Percentiles rank a stretch among this genome's conserved stretches.
Conservation (phyloP, 2,113 vertebrate genomes). For the Microtus ochrogaster region DNA sequence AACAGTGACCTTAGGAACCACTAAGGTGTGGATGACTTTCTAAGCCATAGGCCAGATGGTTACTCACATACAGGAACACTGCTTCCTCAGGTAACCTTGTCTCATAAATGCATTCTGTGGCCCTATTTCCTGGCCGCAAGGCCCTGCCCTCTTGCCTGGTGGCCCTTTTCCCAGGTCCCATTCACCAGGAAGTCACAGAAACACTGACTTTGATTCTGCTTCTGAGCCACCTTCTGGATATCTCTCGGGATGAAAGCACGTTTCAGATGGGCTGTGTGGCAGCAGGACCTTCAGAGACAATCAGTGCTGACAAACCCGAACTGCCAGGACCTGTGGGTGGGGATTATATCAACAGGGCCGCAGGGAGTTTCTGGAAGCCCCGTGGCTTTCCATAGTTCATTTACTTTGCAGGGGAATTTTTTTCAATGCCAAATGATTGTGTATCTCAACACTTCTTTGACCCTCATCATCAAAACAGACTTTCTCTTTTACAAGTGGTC, state of each 20-base stretch:
- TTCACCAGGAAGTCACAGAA: fast-evolving
- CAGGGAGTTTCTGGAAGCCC: fast-evolving
- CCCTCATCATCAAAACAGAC: neutral
- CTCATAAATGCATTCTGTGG: fast-evolving
- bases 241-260: neutral
- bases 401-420: neutral
- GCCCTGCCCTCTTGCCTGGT: too few relatives aligned
- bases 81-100: too few relatives aligned
- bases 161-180: neutral
- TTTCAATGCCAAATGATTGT: neutral
- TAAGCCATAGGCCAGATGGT: fast-evolving
- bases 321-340: fast-evolving
- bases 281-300: too few relatives aligned
- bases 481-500: neutral
- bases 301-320: fast-evolving
- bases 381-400: neutral
- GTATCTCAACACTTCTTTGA: too few relatives aligned
- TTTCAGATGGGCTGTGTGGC: neutral
- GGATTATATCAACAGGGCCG: fast-evolving
- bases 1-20: fast-evolving
- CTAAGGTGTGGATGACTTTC: too few relatives aligned
- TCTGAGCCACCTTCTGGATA: neutral
- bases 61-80: fast-evolving
- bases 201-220: fast-evolving
- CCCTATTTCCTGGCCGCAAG: too few relatives aligned